phyloP scores from a whole-genome alignment of 35 echinoderm and acorn worm genomes.

The Lytechinus variegatus region DNA sequence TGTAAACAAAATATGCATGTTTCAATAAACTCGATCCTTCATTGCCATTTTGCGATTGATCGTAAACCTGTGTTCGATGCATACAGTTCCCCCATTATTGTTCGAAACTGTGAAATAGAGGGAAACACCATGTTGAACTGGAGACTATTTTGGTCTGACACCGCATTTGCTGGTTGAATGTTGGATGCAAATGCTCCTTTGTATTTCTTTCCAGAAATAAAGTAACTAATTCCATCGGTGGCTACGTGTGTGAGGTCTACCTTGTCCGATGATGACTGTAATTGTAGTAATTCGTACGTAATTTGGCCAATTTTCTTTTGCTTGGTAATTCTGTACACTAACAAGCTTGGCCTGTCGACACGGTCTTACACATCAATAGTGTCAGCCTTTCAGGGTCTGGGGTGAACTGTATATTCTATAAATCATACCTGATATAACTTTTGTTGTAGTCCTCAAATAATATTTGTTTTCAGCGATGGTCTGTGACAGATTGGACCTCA shows the following conservation, averaged over 20 bases:
- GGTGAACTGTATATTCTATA: not conserved
- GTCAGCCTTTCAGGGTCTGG: not conserved
- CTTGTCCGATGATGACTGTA: not conserved
- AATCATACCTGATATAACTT: not conserved
- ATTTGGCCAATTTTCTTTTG: not conserved
- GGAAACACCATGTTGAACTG: no score
- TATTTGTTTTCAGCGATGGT: conserved; percentile 13
- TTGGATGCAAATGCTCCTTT: not conserved
- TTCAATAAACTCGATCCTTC: no score
- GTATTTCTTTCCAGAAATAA: not conserved
- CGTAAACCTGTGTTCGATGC: no score
- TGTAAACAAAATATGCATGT: no score
- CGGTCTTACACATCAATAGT: not conserved
- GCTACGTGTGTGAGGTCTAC: not conserved
- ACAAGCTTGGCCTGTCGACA: not conserved
- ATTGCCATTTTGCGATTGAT: no score
- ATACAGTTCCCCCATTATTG: no score
- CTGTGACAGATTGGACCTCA: not conserved
- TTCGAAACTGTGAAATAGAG: no score
- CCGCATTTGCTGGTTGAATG: no score
- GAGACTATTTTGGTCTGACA: no score
- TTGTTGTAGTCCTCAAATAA: not conserved
- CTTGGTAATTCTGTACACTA: not conserved
- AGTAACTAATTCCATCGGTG: not conserved
- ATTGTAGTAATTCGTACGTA: not conserved